These are phyloP conservation scores for Vombatus ursinus DNA, from an alignment of 2,113 vertebrate genomes.

Conservation along the genomic window DNA sequence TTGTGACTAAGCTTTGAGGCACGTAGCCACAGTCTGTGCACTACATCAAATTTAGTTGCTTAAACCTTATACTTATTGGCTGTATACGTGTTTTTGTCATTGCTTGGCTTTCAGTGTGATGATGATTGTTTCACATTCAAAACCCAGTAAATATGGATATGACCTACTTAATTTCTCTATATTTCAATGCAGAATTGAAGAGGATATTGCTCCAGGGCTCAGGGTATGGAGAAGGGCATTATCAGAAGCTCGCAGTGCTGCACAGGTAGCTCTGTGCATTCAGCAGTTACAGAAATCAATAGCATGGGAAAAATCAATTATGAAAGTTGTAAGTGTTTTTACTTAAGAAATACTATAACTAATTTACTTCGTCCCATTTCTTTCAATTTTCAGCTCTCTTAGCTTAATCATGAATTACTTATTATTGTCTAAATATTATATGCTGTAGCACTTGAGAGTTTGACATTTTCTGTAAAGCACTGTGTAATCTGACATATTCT, in stretches of 20 bases:
- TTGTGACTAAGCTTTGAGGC: conserved; percentile 89
- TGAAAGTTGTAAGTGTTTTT: conserved; percentile 97
- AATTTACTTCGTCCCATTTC: conserved; percentile 71
- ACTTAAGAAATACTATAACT: conserved; percentile 77
- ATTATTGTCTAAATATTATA: conserved; percentile 44
- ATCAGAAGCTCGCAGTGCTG: conserved; percentile 94
- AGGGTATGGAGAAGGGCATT: conserved; percentile 97
- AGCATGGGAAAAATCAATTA: conserved; percentile 99
- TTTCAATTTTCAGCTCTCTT: conserved; percentile 58
- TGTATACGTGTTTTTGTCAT: conserved; percentile 89
- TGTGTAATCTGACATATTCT: conserved; percentile 34
- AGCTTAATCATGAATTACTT: conserved; percentile 66
- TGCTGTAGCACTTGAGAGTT: conserved; percentile 42
- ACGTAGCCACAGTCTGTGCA: conserved; percentile 90
- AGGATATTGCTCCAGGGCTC: conserved; percentile 98
- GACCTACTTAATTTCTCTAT: conserved; percentile 82
- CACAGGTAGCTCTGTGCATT: conserved; percentile 98
- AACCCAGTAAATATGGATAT: conserved; percentile 72
- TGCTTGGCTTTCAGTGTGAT: conserved; percentile 90
- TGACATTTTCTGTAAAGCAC: conserved; percentile 39
- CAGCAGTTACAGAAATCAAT: conserved; percentile 99
- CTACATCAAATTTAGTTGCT: conserved; percentile 90
- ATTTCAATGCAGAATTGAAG: conserved; percentile 90
- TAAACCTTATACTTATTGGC: conserved; percentile 89
- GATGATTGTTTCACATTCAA: conserved; percentile 84